Conservation (phyloP, 2,113 vertebrate genomes). For the Triplophysa siluroides region DNA sequence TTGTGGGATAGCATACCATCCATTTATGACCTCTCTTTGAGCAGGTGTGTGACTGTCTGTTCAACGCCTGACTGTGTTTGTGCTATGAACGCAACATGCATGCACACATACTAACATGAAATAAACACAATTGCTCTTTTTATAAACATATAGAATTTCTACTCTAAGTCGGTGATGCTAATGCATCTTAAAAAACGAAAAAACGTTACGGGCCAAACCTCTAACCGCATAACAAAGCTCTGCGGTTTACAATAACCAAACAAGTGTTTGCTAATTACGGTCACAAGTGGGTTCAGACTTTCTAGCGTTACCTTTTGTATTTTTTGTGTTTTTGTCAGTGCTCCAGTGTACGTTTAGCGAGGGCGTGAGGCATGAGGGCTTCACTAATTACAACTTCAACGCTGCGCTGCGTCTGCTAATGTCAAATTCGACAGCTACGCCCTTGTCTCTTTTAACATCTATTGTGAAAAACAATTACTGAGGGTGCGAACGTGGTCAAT, state of each 20-base stretch:
- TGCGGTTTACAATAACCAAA: conserved; percentile 38
- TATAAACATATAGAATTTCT: neutral
- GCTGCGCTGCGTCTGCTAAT: conserved; percentile 37
- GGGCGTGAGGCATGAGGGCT: conserved; percentile 29
- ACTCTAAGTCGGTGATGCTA: neutral
- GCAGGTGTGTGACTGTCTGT: neutral
- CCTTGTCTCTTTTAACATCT: conserved; percentile 45
- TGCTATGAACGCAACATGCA: neutral
- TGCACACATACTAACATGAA: neutral
- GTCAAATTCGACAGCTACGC: conserved; percentile 51
- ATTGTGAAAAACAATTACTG: conserved; percentile 46
- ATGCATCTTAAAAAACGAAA: conserved; percentile 15
- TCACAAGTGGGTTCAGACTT: conserved; percentile 42
- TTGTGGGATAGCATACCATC: neutral
- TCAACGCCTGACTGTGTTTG: neutral
- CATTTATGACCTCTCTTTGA: neutral
- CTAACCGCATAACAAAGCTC: conserved; percentile 39
- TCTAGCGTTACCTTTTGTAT: conserved; percentile 29
- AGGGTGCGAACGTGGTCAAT: conserved; percentile 30
- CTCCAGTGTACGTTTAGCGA: conserved; percentile 14
- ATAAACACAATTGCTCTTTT: neutral
- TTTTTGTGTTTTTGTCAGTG: conserved; percentile 28
- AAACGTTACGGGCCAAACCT: conserved; percentile 22
- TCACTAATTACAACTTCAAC: conserved; percentile 47
- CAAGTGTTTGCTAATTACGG: conserved; percentile 45